A percentile compares a stretch with the other conserved stretches of the same genome.
phyloP scores from a whole-genome alignment of 2,888 invertebrate genomes.

The Actias luna region DNA sequence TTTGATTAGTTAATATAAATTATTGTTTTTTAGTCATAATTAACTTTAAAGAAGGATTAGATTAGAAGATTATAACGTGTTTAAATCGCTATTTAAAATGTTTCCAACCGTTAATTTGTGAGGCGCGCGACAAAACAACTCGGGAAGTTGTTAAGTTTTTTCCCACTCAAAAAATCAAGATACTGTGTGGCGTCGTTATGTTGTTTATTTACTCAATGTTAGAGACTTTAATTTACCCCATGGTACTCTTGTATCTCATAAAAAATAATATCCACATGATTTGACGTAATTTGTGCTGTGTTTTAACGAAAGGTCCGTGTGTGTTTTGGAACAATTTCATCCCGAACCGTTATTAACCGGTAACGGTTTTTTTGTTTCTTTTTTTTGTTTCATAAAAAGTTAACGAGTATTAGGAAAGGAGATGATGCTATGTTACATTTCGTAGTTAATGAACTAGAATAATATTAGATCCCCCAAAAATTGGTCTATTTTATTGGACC shows the following conservation, averaged over 20 bases:
- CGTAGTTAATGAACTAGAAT: slow-evolving; percentile 43
- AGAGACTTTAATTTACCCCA: slow-evolving; percentile 77
- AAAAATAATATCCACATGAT: slow-evolving; percentile 77
- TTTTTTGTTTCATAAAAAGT: slow-evolving; percentile 48
- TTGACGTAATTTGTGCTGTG: slow-evolving; percentile 73
- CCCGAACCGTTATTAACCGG: slow-evolving; percentile 66
- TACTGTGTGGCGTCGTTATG: slow-evolving; percentile 61
- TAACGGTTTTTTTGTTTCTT: slow-evolving; percentile 56
- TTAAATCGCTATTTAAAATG: background rate
- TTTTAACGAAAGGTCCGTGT: slow-evolving; percentile 74
- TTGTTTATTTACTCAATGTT: slow-evolving; percentile 70
- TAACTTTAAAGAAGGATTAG: background rate
- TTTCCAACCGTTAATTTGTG: slow-evolving; percentile 52
- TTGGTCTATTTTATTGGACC: slow-evolving; percentile 19
- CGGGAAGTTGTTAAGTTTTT: slow-evolving; percentile 61
- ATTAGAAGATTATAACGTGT: background rate
- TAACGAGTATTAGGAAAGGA: slow-evolving; percentile 55
- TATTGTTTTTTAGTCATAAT: background rate
- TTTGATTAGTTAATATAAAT: background rate
- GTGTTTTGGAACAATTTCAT: slow-evolving; percentile 71
- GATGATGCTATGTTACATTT: slow-evolving; percentile 40
- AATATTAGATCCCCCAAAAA: slow-evolving; percentile 25
- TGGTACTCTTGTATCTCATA: slow-evolving; percentile 60
- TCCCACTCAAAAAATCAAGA: slow-evolving; percentile 30
- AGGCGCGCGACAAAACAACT: slow-evolving; percentile 55